Conservation (phyloP, 2,888 invertebrate species). For the Andrena bucephala region DNA sequence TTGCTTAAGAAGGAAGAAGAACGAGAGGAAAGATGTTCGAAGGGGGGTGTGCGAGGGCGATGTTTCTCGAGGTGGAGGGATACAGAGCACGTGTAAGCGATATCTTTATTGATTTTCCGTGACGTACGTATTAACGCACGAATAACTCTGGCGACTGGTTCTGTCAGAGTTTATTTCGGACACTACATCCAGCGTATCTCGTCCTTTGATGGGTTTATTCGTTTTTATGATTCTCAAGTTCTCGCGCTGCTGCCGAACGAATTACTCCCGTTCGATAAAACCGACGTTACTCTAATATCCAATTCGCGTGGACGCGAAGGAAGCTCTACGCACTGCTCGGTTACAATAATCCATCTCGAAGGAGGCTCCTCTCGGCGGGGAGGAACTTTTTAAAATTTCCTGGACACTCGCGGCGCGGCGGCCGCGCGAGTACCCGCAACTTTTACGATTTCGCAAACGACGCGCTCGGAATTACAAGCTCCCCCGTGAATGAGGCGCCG, state of each 20-base stretch:
- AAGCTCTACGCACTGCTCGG: background rate
- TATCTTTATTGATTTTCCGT: constrained; percentile 44
- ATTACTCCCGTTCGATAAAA: background rate
- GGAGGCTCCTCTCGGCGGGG: background rate
- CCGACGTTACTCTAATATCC: background rate
- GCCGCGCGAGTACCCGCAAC: background rate
- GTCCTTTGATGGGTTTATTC: background rate
- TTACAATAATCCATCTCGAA: background rate
- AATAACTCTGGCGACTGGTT: background rate
- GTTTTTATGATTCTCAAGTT: background rate
- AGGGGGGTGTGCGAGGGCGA: background rate
- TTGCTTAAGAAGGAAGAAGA: background rate
- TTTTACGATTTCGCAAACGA: constrained; percentile 10
- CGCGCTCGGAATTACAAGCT: constrained; percentile 20
- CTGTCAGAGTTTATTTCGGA: constrained; percentile 15
- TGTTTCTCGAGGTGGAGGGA: background rate
- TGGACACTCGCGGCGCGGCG: background rate
- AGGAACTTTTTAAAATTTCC: background rate
- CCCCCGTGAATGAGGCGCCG: constrained; percentile 11
- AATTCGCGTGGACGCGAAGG: background rate
- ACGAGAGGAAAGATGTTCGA: background rate
- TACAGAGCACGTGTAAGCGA: constrained; percentile 25
- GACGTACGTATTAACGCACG: constrained; percentile 13
- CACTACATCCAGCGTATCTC: background rate
- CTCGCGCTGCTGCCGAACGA: background rate